Conservation (phyloP, 2,797 vertebrate genomes). For the Pseudochromis fuscus region DNA sequence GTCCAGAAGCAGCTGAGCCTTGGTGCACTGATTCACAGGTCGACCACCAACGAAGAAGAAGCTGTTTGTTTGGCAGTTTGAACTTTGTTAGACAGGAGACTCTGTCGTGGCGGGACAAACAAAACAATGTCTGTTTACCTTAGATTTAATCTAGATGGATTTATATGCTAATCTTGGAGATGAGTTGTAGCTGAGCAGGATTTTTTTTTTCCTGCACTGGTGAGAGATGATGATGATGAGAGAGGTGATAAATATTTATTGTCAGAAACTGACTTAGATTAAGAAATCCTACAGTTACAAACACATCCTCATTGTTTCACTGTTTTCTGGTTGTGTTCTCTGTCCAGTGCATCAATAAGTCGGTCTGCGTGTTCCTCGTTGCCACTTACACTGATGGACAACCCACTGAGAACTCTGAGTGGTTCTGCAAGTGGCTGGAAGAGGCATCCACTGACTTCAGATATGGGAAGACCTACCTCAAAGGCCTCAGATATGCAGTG, state of each 20-base stretch:
- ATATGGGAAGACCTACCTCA: slow-evolving; percentile 90
- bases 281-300: not conserved
- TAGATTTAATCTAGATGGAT: not conserved
- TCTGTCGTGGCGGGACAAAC: not conserved
- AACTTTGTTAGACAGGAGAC: not conserved
- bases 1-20: slow-evolving; percentile 22
- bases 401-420: slow-evolving; percentile 88
- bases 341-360: slow-evolving; percentile 84
- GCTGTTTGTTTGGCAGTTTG: not conserved
- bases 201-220: too few species aligned
- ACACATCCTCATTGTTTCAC: not conserved
- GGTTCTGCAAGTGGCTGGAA: slow-evolving; percentile 97
- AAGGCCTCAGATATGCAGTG: slow-evolving; percentile 91
- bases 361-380: slow-evolving; percentile 91
- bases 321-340: not conserved
- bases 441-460: slow-evolving; percentile 93
- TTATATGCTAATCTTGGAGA: too few species aligned
- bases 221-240: too few species aligned
- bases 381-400: slow-evolving; percentile 92
- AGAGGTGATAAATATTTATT: too few species aligned
- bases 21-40: not conserved
- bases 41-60: slow-evolving; percentile 11
- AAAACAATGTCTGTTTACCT: not conserved
- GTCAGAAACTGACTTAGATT: too few species aligned
- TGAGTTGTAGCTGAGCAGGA: too few species aligned